Base-by-base conservation (phyloP, 2,113 vertebrate species). In the Oryctolagus cuniculus region DNA sequence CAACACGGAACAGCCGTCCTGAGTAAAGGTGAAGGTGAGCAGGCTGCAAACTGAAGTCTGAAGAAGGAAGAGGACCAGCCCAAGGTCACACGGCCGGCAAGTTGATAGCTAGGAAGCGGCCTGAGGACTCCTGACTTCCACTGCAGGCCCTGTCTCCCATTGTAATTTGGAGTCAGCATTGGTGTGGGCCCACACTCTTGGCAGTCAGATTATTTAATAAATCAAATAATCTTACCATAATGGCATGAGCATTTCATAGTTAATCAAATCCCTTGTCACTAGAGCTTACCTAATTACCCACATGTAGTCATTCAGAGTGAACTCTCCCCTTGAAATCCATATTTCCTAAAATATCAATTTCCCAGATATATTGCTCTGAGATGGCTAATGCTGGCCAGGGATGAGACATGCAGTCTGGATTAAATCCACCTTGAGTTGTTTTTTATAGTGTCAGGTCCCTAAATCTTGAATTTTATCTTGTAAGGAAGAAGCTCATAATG, bases 401-500 rank as follows among this genome's bases (percentile, higher is more conserved):
- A 84, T 95, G 92, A 96, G 80, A 78, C 96, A 93, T 82, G 85
- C 90, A 89, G 81, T 93, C 77, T 63, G 73, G 74, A 85, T 86
- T 95, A 91, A 96, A 93, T 93, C 89, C 12, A 87, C 25, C 51
- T 78, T 89, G 78, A 95, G 36, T 91, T 93, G 36, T 53, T 73
- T 95, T 96, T 96, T 81, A 94, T 58, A 87, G 80, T 87, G 58
- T 38, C 24, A 21, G 69, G 90, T 94, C 31, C 55, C 64, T 93
- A 95, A 97, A 90, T 96, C 87, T 94, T 93, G 25, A 66, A 73
- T 95, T 93, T 93, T 94, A 96, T 94, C 94, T 96, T 90, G 94
- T 94, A 93, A 96, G 86, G 75, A 97, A 70, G 91, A 98, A 95
- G 95, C 93, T 95, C 95, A 96, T 83, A 94, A 90, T 91, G 93